These are phyloP conservation scores for Caenorhabditis sp. DNA, from an alignment of 2,888 invertebrate genomes.

Conservation along the genomic window DNA sequence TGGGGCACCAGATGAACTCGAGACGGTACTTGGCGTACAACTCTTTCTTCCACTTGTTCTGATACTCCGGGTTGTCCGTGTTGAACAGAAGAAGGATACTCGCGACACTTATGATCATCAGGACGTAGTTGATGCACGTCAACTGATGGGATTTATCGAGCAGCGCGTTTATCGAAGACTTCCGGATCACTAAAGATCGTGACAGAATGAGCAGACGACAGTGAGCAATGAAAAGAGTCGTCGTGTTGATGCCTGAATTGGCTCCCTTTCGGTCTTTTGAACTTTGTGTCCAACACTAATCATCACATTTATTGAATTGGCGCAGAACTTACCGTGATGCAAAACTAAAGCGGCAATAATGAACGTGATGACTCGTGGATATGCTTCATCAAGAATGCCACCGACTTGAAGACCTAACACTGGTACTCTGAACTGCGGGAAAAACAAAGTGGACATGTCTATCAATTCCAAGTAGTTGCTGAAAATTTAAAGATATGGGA, in stretches of 20 bases:
- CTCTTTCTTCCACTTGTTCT: conserved; percentile 15
- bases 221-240: conserved; percentile 34
- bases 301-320: too few species aligned
- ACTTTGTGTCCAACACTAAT: too few species aligned
- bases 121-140: conserved; percentile 16
- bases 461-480: conserved; percentile 30
- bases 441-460: conserved; percentile 38
- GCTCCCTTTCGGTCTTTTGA: too few species aligned
- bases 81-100: conserved; percentile 24
- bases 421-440: conserved; percentile 26
- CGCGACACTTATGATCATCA: conserved; percentile 19
- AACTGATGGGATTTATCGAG: conserved; percentile 12
- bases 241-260: conserved; percentile 40
- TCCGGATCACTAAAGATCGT: conserved; percentile 19
- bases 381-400: conserved; percentile 3
- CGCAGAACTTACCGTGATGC: conserved; percentile 32
- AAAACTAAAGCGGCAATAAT: conserved; percentile 20
- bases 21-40: conserved; percentile 7
- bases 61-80: conserved; percentile 15
- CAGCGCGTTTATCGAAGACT: conserved; percentile 9
- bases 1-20: conserved; percentile 32
- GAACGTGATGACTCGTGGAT: conserved; percentile 22
- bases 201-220: conserved; percentile 26
- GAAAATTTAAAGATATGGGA: not conserved
- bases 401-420: conserved; percentile 39